Evolutionary conservation across 2,888 invertebrate genomes (phyloP), one percentile per base, ranked within the genome.

Genomic region (Galeopsomyia nigrocyanea): DNA sequence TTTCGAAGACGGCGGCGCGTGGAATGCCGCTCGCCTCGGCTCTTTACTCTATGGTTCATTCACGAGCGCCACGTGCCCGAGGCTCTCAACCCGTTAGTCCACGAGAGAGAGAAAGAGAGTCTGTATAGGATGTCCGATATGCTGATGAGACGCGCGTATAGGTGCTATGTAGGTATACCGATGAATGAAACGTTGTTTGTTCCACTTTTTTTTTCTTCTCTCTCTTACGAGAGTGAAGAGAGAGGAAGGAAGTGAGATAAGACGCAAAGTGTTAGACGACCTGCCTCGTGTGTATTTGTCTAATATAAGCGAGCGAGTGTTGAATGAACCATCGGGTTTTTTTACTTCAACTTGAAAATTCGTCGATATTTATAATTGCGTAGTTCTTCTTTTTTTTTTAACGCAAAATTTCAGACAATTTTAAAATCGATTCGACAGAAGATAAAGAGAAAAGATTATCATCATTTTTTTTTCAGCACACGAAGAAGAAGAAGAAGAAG

Each of bases 11-110:
- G 55, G 53, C 19, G 16, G 17, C 16, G 55, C 56, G 69, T 80
- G 83, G 84, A 84, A 84, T 85, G 84, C 80, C 80, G 84, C 82
- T 84, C 77, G 82, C 82, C 83, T 84, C 84, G 82, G 81, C n/a
- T n/a, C n/a, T n/a, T n/a, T n/a, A n/a, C 39, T 39, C 39, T 39
- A 39, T 39, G 77, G 77, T 83, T 82, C 85, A 84, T 84, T 85
- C 84, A 85, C 82, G 82, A 84, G 64, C 78, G 83, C 84, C 85
- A 84, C 84, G 85, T 84, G 84, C 82, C 83, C 82, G 81, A 80
- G 83, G 82, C 83, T 82, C 83, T 82, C 82, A 79, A 80, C 81
- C 80, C 80, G 80, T 79, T 78, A 79, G 77, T 39, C 46, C 6
- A 16, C 39, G 46, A 26, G 16, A 16, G 31, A 47, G 21, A 46